These are phyloP conservation scores for Trachurus trachurus DNA, from an alignment of 2,797 vertebrate genomes.

Conservation along the genomic window DNA sequence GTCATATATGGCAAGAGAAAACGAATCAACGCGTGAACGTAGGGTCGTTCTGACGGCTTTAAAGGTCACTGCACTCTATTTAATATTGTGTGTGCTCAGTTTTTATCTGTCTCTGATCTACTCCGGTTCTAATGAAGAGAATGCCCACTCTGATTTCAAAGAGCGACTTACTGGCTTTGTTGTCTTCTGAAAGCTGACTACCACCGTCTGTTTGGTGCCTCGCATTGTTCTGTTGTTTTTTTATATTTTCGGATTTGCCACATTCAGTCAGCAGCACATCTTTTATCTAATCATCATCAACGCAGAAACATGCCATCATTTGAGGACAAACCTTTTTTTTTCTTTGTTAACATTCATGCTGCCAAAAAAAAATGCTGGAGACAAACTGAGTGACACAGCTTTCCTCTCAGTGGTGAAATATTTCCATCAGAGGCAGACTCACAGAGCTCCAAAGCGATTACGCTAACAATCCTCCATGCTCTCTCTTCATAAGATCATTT, in stretches of 20 bases:
- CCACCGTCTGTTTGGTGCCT: conserved; percentile 30
- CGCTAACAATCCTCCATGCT: conserved; percentile 35
- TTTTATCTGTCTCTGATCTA: conserved; percentile 47
- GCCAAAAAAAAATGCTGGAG: conserved; percentile 24
- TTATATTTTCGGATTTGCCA: conserved; percentile 22
- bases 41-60: conserved; percentile 4
- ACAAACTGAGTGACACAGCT: conserved; percentile 32
- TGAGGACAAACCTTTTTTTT: conserved; percentile 21
- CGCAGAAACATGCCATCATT: conserved; percentile 36
- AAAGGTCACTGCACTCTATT: conserved; percentile 20
- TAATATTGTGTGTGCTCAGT: conserved; percentile 30
- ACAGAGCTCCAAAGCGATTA: conserved; percentile 40
- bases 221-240: conserved; percentile 32
- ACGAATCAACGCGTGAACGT: conserved; percentile 56
- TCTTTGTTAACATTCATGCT: conserved; percentile 35
- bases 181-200: conserved; percentile 31
- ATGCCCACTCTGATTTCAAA: conserved; percentile 37
- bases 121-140: conserved; percentile 35
- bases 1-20: conserved; percentile 21
- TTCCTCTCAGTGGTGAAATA: conserved; percentile 39
- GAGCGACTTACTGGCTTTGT: conserved; percentile 29
- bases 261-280: conserved; percentile 32
- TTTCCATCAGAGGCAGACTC: conserved; percentile 40
- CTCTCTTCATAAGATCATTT: conserved; percentile 50
- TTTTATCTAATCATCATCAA: conserved; percentile 41